Evolutionary conservation across 2,113 vertebrate species (phyloP).

Genomic region (Dipodomys merriami): DNA sequence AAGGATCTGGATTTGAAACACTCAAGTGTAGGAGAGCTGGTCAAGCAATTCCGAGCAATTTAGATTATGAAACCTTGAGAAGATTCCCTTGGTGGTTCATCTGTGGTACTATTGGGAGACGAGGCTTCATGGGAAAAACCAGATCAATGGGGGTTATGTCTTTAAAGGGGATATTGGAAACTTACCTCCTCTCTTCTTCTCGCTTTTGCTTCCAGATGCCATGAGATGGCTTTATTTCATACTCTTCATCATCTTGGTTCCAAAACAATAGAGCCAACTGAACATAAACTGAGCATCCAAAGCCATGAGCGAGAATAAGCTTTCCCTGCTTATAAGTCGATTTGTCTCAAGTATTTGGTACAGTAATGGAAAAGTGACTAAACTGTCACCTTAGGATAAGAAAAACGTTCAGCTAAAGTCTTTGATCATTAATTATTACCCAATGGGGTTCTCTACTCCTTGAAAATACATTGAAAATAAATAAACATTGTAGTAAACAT

Average conservation of each 20-base stretch:
- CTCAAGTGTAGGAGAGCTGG: background rate
- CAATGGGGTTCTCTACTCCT: too few relatives aligned
- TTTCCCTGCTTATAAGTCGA: background rate
- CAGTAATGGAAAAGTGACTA: background rate
- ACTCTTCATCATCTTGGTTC: too few relatives aligned
- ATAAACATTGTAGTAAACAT: too few relatives aligned
- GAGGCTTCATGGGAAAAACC: too few relatives aligned
- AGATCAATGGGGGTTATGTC: background rate
- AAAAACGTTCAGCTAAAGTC: background rate
- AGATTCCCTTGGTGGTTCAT: background rate
- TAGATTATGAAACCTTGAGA: background rate
- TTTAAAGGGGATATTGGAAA: background rate
- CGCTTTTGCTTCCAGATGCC: background rate
- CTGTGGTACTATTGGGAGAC: background rate
- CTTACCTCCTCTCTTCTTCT: accelerated
- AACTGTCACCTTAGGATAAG: background rate
- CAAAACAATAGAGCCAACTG: background rate
- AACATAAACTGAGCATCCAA: background rate
- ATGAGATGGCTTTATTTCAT: too few relatives aligned
- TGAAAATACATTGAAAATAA: too few relatives aligned
- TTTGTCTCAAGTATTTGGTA: background rate
- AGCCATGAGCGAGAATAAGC: background rate
- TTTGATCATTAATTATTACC: too few relatives aligned
- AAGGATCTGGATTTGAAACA: background rate
- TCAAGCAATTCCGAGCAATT: background rate